Evolutionary conservation across 2,888 invertebrate species (phyloP), one percentile per base, ranked within the genome.

Genomic region (Tetanocera ferruginea): DNA sequence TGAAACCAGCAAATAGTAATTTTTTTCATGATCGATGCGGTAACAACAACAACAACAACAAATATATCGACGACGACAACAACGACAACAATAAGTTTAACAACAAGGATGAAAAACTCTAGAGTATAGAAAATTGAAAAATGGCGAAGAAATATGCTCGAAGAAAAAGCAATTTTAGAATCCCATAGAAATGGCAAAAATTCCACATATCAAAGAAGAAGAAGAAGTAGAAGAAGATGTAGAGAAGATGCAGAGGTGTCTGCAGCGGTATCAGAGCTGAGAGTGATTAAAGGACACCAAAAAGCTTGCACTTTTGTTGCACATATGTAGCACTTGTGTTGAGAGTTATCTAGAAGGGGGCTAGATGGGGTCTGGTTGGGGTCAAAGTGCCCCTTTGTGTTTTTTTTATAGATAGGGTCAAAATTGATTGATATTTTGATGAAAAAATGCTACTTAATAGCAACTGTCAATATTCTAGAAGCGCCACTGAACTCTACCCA

Each of bases 41-140:
- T 73, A 77, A 62, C 81, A 79, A 78, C 76, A 77, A 76, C 77
- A 74, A 80, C 0, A 17, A 9, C 28, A 69, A 62, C 51, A 62
- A 49, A 17, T 43, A 43, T 64, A 55, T 31, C 66, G 34, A 69
- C 31, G 23, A 25, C 5, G 25, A 25, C 49, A 76, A 25, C 73
- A 23, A 49, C 5, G 11, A 19, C 23, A 57, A 57, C 11, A 28
- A 60, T 2, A 28, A 60, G 28, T 28, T 4, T 60, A 60, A 60
- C 28, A 25, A 28, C 17, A 28, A 11, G 4, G n/a, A n/a, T n/a
- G n/a, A 11, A 43, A 43, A 11, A 11, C 43, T 43, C 43, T 14
- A 43, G 43, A 43, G 43, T 43, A 57, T 57, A 55, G 72, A 11
- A 70, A 60, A 70, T 51, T 57, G 37, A 25, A 52, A 74, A 37